A percentile compares a stretch with the other conserved stretches of the same genome.
These are phyloP conservation scores for Albula glossodonta DNA, from an alignment of 2,113 vertebrate genomes.

Conservation along the genomic window DNA sequence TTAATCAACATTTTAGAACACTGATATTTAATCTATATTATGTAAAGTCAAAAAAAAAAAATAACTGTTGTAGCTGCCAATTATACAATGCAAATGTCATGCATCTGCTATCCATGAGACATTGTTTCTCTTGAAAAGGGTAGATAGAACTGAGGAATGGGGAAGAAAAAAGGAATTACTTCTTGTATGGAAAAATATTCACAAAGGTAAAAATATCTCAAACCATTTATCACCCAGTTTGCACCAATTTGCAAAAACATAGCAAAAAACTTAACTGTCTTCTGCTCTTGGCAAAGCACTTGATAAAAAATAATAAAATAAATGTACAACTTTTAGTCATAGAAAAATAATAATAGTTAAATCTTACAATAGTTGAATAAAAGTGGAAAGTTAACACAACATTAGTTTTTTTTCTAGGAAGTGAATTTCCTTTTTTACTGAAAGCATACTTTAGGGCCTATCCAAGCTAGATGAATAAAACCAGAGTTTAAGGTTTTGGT, in stretches of 20 bases:
- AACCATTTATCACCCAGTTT: neutral
- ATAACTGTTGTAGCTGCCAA: neutral
- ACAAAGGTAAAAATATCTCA: neutral
- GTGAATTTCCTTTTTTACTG: neutral
- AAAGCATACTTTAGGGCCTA: too few species aligned
- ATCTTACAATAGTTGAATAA: neutral
- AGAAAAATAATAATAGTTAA: neutral
- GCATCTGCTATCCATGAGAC: neutral
- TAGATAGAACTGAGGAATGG: neutral
- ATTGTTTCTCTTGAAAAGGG: constrained; percentile 8
- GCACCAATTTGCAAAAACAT: neutral
- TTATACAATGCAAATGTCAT: neutral
- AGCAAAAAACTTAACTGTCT: neutral
- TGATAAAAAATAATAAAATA: neutral
- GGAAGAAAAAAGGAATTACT: neutral
- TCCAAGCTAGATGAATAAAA: neutral
- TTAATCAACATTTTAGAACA: neutral
- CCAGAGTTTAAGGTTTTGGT: neutral
- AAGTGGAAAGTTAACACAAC: neutral
- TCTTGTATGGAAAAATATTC: neutral
- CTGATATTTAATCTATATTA: too few species aligned
- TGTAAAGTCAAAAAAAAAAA: neutral
- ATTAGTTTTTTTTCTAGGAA: neutral
- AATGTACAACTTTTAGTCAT: neutral
- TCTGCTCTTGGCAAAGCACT: neutral